A percentile compares a stretch with the other conserved stretches of the same genome.
phyloP scores from a whole-genome alignment of 2,113 vertebrate genomes.

The Pelobates fuscus region DNA sequence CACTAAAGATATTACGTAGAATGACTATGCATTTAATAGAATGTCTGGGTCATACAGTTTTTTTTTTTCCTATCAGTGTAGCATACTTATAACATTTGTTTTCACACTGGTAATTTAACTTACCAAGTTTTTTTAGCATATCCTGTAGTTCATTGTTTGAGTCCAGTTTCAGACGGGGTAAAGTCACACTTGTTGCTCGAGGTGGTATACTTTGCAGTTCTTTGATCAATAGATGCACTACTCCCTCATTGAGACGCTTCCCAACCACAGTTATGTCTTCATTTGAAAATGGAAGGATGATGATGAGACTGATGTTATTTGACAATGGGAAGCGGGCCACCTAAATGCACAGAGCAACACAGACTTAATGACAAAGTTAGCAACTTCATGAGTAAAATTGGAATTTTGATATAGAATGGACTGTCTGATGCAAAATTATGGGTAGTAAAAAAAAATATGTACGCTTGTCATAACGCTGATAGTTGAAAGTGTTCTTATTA shows the following conservation, averaged over 20 bases:
- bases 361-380: not conserved
- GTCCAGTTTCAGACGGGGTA: conserved; percentile 18
- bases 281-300: conserved; percentile 3
- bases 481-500: not conserved
- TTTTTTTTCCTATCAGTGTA: too few species aligned
- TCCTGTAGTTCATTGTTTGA: not conserved
- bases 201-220: not conserved
- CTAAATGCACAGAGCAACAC: not conserved
- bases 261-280: not conserved
- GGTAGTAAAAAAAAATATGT: not conserved
- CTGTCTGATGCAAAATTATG: too few species aligned
- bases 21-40: too few species aligned
- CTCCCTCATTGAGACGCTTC: not conserved
- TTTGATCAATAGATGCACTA: not conserved
- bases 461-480: not conserved
- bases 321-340: conserved; percentile 27
- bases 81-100: too few species aligned
- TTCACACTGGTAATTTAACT: not conserved
- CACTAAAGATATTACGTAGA: too few species aligned
- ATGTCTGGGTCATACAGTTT: too few species aligned
- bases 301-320: conserved; percentile 17
- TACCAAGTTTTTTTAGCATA: conserved; percentile 18
- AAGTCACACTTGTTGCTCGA: not conserved
- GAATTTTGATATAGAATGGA: not conserved
- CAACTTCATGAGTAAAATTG: not conserved